Base-by-base conservation (phyloP, 2,888 invertebrate species). In the Apodemia zela region DNA sequence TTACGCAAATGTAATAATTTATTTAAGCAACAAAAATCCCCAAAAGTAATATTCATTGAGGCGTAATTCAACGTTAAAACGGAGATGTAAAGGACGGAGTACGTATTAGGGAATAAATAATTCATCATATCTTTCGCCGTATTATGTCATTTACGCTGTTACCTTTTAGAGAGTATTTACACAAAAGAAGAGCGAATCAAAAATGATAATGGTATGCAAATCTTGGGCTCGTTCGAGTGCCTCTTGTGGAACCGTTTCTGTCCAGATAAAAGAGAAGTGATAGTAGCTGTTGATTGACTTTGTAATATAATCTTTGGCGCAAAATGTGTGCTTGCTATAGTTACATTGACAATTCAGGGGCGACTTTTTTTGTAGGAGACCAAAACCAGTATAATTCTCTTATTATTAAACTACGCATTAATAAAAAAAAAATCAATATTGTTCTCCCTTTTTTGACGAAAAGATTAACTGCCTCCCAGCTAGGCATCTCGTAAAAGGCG, bases 171-270 rank as follows among this genome's bases (percentile, higher is more conserved):
- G 82, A 83, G 87, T 88, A 85, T 89, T 89, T 89, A 85, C 87
- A 90, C 90, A 91, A 89, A 91, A 92, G 91, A 89, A 87, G 83
- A 85, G 83, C 82, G 89, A 92, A 92, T 92, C 92, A 92, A 92
- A 92, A 92, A 92, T 92, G 88, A 90, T 92, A 92, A 92, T 91
- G 87, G 85, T 77, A 92, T 92, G 92, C 87, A 90, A 92, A 92
- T 90, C 91, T 84, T 69, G 74, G 82, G 84, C 81, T 84, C 85
- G 78, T 80, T 81, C 75, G 81, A 80, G 80, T 73, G 76, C 74
- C 76, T 68, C 66, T 65, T 63, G 62, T 62, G 62, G 62, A 58
- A 66, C 66, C 66, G 67, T 75, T 76, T 79, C 75, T 33, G 42
- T 62, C 60, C 63, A 68, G 69, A 69, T 66, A 65, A 66, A 58